A percentile compares a stretch with the other conserved stretches of the same genome.
Evolutionary conservation across 2,797 vertebrate genomes (phyloP).

Genomic region (Phoebastria nigripes): DNA sequence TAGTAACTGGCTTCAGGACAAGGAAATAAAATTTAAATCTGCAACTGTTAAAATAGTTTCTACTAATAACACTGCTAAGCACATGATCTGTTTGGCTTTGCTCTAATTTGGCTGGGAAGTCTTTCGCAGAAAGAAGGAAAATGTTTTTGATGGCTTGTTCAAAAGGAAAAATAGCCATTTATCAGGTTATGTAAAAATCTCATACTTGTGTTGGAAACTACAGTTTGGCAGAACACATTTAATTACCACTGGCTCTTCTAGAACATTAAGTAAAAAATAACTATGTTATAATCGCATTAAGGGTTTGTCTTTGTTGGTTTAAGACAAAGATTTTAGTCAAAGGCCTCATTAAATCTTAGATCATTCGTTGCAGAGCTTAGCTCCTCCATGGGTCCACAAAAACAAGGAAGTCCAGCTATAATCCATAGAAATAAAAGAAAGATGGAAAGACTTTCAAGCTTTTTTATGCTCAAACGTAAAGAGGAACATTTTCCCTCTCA

Average conservation of each 20-base stretch:
- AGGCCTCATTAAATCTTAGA: conserved; percentile 48
- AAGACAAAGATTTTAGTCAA: conserved; percentile 61
- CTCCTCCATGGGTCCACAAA: background rate
- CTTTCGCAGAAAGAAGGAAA: conserved; percentile 53
- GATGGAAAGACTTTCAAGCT: background rate
- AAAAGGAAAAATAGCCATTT: conserved; percentile 70
- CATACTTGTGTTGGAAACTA: conserved; percentile 63
- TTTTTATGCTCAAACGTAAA: background rate
- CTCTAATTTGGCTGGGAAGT: conserved; percentile 57
- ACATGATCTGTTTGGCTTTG: conserved; percentile 61
- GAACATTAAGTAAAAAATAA: conserved; percentile 56
- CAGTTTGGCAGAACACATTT: conserved; percentile 67
- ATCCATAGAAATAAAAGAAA: background rate
- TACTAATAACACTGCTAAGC: conserved; percentile 55
- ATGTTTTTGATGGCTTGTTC: conserved; percentile 72
- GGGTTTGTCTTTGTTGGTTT: conserved; percentile 58
- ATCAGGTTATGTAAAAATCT: conserved; percentile 71
- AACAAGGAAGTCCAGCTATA: conserved; percentile 3
- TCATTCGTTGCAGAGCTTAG: conserved; percentile 23
- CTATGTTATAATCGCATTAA: conserved; percentile 64
- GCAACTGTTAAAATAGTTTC: conserved; percentile 49
- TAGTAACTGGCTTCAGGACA: conserved; percentile 20
- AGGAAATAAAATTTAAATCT: conserved; percentile 50
- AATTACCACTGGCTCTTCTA: conserved; percentile 63
- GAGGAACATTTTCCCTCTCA: background rate